These are phyloP conservation scores for Priapulus caudatus DNA, from an alignment of 2,888 invertebrate genomes.

Conservation along the genomic window DNA sequence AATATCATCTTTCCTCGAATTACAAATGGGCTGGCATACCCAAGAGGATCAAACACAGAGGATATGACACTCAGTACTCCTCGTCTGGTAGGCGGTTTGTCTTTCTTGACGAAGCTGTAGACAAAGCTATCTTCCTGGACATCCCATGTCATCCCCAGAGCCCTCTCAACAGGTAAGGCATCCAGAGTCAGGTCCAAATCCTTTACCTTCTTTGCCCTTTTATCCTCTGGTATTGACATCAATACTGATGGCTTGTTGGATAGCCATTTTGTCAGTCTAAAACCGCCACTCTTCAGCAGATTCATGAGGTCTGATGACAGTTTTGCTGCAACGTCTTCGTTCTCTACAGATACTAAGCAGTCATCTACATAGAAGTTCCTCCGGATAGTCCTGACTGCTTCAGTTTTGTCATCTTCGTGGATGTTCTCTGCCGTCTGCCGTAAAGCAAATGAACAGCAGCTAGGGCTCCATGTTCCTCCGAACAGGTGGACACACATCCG, in stretches of 20 bases:
- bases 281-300: neutral
- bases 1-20: slow-evolving; percentile 9
- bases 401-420: neutral
- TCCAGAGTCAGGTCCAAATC: slow-evolving; percentile 8
- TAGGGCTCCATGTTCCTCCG: slow-evolving; percentile 1
- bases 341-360: slow-evolving; percentile 9
- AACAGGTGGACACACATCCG: slow-evolving; percentile 9
- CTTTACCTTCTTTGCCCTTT: neutral
- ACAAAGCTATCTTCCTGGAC: slow-evolving; percentile 13
- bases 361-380: slow-evolving; percentile 17
- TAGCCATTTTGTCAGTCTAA: neutral
- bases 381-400: slow-evolving; percentile 6
- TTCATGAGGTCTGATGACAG: neutral
- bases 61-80: slow-evolving; percentile 4
- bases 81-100: too few relatives aligned
- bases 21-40: slow-evolving; percentile 6
- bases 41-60: slow-evolving; percentile 11
- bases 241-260: slow-evolving; percentile 4
- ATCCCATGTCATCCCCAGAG: slow-evolving; percentile 17
- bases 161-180: slow-evolving; percentile 12
- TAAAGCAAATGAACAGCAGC: neutral
- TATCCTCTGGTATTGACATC: neutral
- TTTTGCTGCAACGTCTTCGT: neutral
- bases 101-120: too few relatives aligned
- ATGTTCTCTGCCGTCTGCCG: neutral